Base-by-base conservation (phyloP, 2,888 invertebrate species). In the Ochropleura plecta region DNA sequence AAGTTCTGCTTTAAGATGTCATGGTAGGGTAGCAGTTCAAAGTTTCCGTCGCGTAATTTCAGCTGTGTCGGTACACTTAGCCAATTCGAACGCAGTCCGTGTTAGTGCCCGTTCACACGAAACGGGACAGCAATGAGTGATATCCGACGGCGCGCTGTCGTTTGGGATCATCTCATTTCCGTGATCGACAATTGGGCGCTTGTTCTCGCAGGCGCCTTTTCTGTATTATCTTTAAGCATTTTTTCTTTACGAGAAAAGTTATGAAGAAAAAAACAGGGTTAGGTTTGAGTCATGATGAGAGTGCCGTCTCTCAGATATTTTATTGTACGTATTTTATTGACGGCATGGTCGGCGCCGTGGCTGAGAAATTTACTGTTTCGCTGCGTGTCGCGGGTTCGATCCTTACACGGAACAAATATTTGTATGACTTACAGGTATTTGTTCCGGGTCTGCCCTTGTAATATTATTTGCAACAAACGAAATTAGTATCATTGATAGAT, bases 101-200 rank as follows among this genome's bases (percentile, higher is more conserved):
- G 64, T 79, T 73, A 71, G 67, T 60, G 40, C 62, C 72, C 59
- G 59, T 84, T 86, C 86, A 49, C 83, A 84, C 70, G 81, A 64
- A 65, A 64, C 78, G 73, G 59, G 68, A 40, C 76, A 73, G 81
- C 80, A 85, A 88, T 88, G 88, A 88, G 72, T 77, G 81, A 84
- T 59, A 84, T 88, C 88, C 88, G 88, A 78, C 82, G 73, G 76
- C 67, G 66, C 74, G 78, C 78, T 78, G 83, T 86, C 86, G 84
- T 83, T 86, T 70, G 69, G 75, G 73, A 80, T 88, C 81, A 85
- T 83, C 79, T 86, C 86, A 86, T 88, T 88, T 87, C 86, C 88
- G 76, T 67, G 73, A 87, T 81, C 70, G 78, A 75, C 82, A 68
- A 75, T 81, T 79, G 85, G 71, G 44, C 42, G 74, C 73, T 70